A percentile compares a stretch with the other conserved stretches of the same genome.
Evolutionary conservation across 2,797 vertebrate genomes (phyloP).

Genomic region (Clamator glandarius): DNA sequence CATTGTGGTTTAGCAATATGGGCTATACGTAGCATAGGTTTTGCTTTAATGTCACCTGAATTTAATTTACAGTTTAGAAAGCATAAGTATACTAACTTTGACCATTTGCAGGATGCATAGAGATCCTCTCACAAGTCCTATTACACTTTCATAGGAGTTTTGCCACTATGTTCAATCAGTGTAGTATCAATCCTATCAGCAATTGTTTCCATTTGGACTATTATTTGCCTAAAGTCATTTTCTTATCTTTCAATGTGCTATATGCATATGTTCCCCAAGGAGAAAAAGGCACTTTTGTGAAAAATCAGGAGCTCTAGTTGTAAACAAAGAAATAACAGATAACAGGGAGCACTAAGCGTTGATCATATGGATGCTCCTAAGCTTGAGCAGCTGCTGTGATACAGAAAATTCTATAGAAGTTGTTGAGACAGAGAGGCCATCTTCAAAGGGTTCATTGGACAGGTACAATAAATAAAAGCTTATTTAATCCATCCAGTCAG

Average conservation of each 20-base stretch:
- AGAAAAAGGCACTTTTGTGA: conserved; percentile 2
- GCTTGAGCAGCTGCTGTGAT: neutral
- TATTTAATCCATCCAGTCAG: neutral
- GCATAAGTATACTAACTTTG: neutral
- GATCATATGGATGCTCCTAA: neutral
- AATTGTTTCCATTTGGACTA: conserved; percentile 18
- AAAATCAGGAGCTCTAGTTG: neutral
- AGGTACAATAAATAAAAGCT: neutral
- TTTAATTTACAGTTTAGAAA: conserved; percentile 4
- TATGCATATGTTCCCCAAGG: neutral
- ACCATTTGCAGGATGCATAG: neutral
- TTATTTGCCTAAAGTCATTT: conserved; percentile 1
- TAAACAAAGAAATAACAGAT: neutral
- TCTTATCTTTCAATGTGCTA: conserved; percentile 1
- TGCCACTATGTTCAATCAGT: conserved; percentile 3
- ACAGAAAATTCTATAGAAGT: neutral
- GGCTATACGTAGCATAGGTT: neutral
- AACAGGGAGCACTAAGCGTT: neutral
- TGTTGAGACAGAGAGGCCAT: neutral
- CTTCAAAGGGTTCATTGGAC: neutral
- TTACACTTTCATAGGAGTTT: neutral
- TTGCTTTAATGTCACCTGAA: neutral
- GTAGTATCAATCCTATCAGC: conserved; percentile 13
- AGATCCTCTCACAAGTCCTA: neutral
- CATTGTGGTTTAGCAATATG: neutral